Evolutionary conservation across 2,888 invertebrate species (phyloP), one percentile per base, ranked within the genome.

Genomic region (Mimachlamys varia): DNA sequence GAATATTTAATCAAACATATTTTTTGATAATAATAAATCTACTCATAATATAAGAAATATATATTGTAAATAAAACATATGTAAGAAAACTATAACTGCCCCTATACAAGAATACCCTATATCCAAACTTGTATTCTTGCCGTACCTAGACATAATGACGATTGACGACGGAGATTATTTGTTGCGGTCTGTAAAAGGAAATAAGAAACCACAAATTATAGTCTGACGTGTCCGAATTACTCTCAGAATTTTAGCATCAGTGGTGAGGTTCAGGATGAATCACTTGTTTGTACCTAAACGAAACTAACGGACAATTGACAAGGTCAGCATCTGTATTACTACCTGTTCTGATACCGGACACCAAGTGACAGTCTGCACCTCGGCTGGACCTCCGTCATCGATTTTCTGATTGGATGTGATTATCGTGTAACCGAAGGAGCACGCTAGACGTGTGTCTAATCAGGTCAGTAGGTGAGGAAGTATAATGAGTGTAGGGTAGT

Each of bases 401-500:
- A 76, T 76, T 76, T 76, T 76, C 76, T 76, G 76, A 76, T 76
- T 76, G 76, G 76, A 27, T 33, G 33, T 76, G 76, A 76, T 76
- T 76, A 76, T 76, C 76, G 27, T 27, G 76, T 76, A 76, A 76
- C 33, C 33, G 76, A 33, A 76, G 76, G 27, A 76, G 76, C 76
- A 27, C 76, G 33, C 27, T 33, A 76, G 76, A 76, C 76, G 76
- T 76, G 76, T 76, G 12, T 76, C 12, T 76, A 76, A 22, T 33
- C 76, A 76, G 76, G 76, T 76, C 76, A 76, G 76, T 33, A 76
- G 76, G 76, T 76, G 76, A 76, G 33, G 76, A 33, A 76, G 76
- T 76, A 76, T 76, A 76, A 76, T 76, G 76, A 76, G 76, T 2
- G 27, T 76, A 27, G 33, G 76, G 33, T 76, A 76, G 33, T 27